Evolutionary conservation across 2,888 invertebrate species (phyloP), one percentile per base, ranked within the genome.

Genomic region (Autographa pulchrina): DNA sequence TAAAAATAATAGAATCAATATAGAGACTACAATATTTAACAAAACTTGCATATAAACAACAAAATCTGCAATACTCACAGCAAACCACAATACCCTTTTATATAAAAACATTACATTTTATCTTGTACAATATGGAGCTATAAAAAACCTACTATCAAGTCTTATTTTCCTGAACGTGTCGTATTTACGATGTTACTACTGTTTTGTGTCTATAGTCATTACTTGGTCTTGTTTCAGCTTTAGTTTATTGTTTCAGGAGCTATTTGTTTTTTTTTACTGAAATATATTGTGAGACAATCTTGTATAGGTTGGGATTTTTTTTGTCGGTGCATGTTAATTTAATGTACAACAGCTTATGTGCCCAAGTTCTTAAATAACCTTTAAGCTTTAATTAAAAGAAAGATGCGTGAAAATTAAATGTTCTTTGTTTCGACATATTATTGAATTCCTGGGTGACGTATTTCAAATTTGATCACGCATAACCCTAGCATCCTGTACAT

Each of bases 181-280:
- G 48, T 62, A 52, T 48, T 25, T 31, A 31, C 20, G 31, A 8
- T 31, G 31, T 18, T 16, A 16, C 14, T n/a, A n/a, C 38, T 31
- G n/a, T 16, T 13, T 18, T 8, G 74, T 18, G 63, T 20, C 56
- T 67, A 61, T 43, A 43, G 1, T 16, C 67, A 32, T 9, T 67
- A 78, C 74, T 74, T 74, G 13, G 52, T 67, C 54, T 48, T 54
- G 59, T n/a, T 32, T 38, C 16, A 14, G 14, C 14, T 35, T 18
- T 48, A 16, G 62, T 80, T 69, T 74, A 74, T 70, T 54, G 54
- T 54, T 54, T 54, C 20, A 20, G 54, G 8, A 20, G 18, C 54
- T 54, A 54, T 54, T 54, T 52, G 52, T 52, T 8, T n/a, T 5
- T 38, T 41, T 13, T 41, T 43, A 43, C 43, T 43, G 43, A 43